These are phyloP conservation scores for Chironomus striatipennis DNA, from an alignment of 1,140 invertebrate genomes.

Conservation along the genomic window DNA sequence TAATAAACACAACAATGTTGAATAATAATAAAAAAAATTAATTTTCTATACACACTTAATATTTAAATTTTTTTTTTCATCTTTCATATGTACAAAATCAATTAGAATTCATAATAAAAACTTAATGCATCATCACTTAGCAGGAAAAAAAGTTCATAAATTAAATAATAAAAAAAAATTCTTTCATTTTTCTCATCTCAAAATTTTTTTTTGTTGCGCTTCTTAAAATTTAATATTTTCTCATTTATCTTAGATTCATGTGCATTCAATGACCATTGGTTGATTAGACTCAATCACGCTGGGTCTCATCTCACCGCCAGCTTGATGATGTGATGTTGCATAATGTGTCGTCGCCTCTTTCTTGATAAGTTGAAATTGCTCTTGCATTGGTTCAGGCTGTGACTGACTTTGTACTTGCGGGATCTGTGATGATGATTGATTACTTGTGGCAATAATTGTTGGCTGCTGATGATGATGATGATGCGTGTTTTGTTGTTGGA, in stretches of 20 bases:
- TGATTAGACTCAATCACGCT: conserved; percentile 77
- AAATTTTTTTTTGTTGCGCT: not conserved
- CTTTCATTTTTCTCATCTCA: not conserved
- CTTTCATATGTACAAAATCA: not conserved
- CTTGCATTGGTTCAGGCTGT: conserved; percentile 25
- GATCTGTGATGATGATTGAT: conserved; percentile 25
- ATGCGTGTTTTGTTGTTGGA: conserved; percentile 28
- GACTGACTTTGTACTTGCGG: conserved; percentile 21
- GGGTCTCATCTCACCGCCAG: conserved; percentile 57
- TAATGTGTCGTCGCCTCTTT: conserved; percentile 33
- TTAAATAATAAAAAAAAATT: not conserved
- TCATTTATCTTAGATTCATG: conserved; percentile 43
- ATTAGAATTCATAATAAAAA: not conserved
- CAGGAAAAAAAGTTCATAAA: not conserved
- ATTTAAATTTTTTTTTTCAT: too few species aligned
- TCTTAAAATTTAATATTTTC: too few species aligned
- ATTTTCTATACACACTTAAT: too few species aligned
- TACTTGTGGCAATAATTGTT: conserved; percentile 22
- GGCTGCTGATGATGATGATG: conserved; percentile 25
- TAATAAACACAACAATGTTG: too few species aligned
- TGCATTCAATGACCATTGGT: conserved; percentile 80
- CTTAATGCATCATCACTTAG: not conserved
- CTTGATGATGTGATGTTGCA: conserved; percentile 37
- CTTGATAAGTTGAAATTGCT: conserved; percentile 31
- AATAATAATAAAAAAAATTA: too few species aligned